A percentile compares a stretch with the other conserved stretches of the same genome.
Evolutionary conservation across 1,140 invertebrate species (phyloP).

Genomic region (Drosophila lowei): DNA sequence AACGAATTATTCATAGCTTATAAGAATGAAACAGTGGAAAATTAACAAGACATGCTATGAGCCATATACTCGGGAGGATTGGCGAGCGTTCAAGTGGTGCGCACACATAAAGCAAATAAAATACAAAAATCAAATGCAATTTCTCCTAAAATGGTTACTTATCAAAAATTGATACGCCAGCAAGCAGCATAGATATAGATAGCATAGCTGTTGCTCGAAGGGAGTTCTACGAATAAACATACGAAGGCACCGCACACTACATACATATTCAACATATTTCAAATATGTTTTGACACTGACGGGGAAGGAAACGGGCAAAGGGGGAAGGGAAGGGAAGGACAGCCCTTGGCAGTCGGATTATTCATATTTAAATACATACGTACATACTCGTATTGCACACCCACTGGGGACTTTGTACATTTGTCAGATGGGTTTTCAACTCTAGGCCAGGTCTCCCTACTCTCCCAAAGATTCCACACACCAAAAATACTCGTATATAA

Average conservation of each 20-base stretch:
- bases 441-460: conserved; percentile 8
- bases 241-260: not conserved
- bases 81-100: no score
- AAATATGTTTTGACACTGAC: conserved; percentile 26
- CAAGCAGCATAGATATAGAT: not conserved
- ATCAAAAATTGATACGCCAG: conserved; percentile 74
- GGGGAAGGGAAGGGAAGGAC: no score
- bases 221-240: not conserved
- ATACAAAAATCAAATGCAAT: conserved; percentile 74
- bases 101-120: conserved; percentile 12
- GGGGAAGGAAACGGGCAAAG: not conserved
- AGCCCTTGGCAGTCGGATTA: conserved; percentile 58
- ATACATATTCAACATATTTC: conserved; percentile 23
- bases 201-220: conserved; percentile 12
- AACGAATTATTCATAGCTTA: conserved; percentile 41
- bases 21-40: conserved; percentile 30
- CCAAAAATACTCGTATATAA: conserved; percentile 14
- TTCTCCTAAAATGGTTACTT: conserved; percentile 75
- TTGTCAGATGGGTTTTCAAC: conserved; percentile 19
- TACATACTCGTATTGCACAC: conserved; percentile 20
- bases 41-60: conserved; percentile 16
- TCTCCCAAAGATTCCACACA: conserved; percentile 1
- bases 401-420: conserved; percentile 5
- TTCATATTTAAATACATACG: conserved; percentile 68
- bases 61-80: no score